These are phyloP conservation scores for Styela plicata DNA, from an alignment of 23 tunicate species.

Conservation along the genomic window DNA sequence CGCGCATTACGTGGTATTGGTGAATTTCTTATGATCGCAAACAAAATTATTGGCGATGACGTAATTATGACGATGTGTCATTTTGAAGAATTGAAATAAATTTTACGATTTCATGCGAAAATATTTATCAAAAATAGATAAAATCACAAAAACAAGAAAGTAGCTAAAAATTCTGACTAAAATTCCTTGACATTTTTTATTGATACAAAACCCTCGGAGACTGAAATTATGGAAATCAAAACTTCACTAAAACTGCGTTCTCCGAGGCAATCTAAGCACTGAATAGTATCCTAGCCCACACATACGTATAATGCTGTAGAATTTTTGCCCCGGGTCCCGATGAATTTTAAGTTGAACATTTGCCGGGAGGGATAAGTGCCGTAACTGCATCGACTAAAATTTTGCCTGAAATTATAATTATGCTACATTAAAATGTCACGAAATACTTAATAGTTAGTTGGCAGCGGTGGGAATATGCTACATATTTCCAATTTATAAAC, in stretches of 20 bases:
- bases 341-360: slow-evolving; percentile 5
- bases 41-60: background rate
- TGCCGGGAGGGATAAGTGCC: slow-evolving; percentile 26
- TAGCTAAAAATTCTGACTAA: too few species aligned
- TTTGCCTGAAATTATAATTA: background rate
- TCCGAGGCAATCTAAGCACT: background rate
- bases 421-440: background rate
- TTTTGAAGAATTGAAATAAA: too few species aligned
- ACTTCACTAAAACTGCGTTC: too few species aligned
- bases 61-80: background rate
- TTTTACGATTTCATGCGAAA: too few species aligned
- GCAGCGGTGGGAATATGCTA: too few species aligned
- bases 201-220: too few species aligned
- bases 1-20: background rate
- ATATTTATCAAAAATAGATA: too few species aligned
- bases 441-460: too few species aligned
- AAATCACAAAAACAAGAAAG: too few species aligned
- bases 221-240: too few species aligned
- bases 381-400: background rate
- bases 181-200: too few species aligned
- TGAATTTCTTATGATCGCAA: background rate
- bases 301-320: slow-evolving; percentile 19
- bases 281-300: background rate
- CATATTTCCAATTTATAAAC: too few species aligned
- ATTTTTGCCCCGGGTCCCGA: slow-evolving; percentile 28